Percentiles rank a stretch among this genome's conserved stretches.
Evolutionary conservation across 2,113 vertebrate genomes (phyloP).

Genomic region (Zosterops borbonicus): DNA sequence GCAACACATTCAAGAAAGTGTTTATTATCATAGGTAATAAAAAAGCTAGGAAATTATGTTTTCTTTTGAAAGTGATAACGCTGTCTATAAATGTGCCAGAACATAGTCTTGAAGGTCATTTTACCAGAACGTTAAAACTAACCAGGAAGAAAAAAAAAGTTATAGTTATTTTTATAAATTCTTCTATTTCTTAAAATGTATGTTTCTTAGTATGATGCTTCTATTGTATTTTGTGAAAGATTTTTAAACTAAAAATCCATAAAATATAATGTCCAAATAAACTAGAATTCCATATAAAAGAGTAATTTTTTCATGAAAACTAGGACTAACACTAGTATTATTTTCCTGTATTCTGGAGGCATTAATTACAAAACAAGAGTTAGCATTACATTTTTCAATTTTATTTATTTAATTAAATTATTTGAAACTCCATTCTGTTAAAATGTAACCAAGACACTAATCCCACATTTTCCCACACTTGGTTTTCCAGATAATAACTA

Average conservation of each 20-base stretch:
- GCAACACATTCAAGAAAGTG: not conserved
- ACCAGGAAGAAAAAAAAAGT: not conserved
- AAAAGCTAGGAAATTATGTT: conserved; percentile 35
- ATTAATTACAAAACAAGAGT: not conserved
- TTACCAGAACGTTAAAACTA: not conserved
- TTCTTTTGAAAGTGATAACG: conserved; percentile 43
- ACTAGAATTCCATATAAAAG: not conserved
- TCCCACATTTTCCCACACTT: not conserved
- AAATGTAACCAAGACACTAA: not conserved
- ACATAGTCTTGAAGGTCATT: not conserved
- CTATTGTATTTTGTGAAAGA: not conserved
- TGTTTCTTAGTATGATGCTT: not conserved
- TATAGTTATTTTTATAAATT: not conserved
- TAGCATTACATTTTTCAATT: not conserved
- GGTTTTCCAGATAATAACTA: not conserved
- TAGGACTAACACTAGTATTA: not conserved
- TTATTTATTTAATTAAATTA: not conserved
- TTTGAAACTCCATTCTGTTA: not conserved
- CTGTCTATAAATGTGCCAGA: conserved; percentile 26
- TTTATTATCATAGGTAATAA: conserved; percentile 48
- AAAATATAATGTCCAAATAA: too few relatives aligned
- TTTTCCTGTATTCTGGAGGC: not conserved
- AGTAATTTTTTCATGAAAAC: not conserved
- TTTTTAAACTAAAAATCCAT: not conserved
- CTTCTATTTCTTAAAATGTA: not conserved